Conservation (phyloP, 2,797 vertebrate genomes). For the Anomalospiza imberbis region DNA sequence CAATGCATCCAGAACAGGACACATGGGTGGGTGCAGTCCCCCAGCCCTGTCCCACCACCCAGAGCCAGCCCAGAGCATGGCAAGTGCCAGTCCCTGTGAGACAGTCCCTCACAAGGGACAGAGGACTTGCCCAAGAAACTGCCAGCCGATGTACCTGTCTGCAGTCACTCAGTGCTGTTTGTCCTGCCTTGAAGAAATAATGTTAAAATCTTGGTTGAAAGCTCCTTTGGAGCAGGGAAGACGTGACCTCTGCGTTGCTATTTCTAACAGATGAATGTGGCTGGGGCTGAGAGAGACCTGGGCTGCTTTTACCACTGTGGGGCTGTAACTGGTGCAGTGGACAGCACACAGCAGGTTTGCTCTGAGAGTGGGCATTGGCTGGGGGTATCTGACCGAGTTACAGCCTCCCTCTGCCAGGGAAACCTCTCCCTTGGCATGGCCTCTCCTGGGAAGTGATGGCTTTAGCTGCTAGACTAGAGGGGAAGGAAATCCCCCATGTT, state of each 20-base stretch:
- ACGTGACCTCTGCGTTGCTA: fast-evolving
- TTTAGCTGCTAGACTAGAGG: neutral
- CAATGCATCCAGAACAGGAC: fast-evolving
- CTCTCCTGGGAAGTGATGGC: neutral
- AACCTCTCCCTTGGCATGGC: neutral
- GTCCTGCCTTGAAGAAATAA: neutral
- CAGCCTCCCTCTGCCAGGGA: neutral
- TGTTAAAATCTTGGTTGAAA: neutral
- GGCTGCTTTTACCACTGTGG: neutral
- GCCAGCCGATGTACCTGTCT: neutral
- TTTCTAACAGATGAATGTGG: neutral
- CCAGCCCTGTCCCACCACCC: fast-evolving
- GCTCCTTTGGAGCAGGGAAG: neutral
- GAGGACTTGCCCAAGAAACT: neutral
- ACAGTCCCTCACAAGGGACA: neutral
- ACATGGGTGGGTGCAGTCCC: fast-evolving
- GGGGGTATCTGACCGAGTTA: neutral
- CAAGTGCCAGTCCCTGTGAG: neutral
- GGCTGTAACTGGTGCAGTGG: neutral
- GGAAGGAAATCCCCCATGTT: neutral
- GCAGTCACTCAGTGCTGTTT: neutral
- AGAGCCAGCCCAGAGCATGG: neutral
- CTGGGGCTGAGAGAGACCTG: neutral
- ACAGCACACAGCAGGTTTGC: neutral
- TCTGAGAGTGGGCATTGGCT: neutral